These are phyloP conservation scores for Aspidoscelis tigris DNA, from an alignment of 2,113 vertebrate genomes.

Conservation along the genomic window DNA sequence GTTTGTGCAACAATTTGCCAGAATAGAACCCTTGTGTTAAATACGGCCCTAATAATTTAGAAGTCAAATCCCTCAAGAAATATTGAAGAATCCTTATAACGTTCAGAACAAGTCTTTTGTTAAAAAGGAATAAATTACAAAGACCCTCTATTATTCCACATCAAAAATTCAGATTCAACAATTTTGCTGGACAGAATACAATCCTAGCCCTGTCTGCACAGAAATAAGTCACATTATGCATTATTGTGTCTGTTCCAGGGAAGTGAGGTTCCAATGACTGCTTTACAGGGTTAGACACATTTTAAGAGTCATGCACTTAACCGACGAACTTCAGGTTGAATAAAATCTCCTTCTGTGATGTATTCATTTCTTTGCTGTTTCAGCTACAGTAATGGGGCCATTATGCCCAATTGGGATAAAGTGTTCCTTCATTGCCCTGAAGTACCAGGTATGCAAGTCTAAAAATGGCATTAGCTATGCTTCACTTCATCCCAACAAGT, in stretches of 20 bases:
- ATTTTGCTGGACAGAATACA: background rate
- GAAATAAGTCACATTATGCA: too few species aligned
- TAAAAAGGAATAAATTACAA: background rate
- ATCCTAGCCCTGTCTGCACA: too few species aligned
- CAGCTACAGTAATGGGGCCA: background rate
- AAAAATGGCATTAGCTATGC: background rate
- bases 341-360: background rate
- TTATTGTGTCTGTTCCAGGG: too few species aligned
- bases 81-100: background rate
- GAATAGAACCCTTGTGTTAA: too few species aligned
- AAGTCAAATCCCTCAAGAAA: background rate
- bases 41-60: too few species aligned
- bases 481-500: constrained; percentile 8
- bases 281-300: too few species aligned
- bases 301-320: background rate
- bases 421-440: background rate
- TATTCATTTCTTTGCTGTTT: background rate
- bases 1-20: too few species aligned
- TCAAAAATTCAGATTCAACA: too few species aligned
- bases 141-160: background rate
- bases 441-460: constrained; percentile 20
- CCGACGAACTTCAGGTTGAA: background rate
- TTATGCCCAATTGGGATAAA: constrained; percentile 1
- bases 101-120: background rate
- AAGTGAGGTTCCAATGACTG: too few species aligned